Evolutionary conservation across 1,140 invertebrate genomes (phyloP).

Genomic region (Drosophila burlai): DNA sequence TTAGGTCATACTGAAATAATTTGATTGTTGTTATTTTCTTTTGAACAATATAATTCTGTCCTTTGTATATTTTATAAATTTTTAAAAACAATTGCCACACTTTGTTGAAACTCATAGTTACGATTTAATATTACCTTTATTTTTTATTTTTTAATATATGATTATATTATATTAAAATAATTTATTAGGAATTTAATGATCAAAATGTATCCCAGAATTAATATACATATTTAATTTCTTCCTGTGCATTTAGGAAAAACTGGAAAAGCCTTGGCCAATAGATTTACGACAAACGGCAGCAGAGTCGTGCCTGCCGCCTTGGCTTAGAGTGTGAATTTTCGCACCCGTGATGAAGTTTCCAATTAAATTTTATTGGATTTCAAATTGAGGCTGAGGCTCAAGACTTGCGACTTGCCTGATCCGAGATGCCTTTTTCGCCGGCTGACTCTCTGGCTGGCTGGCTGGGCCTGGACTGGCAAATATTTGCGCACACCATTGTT

Average conservation of each 20-base stretch:
- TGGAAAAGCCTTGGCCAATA: constrained; percentile 66
- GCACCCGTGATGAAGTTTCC: constrained; percentile 85
- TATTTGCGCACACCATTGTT: constrained; percentile 81
- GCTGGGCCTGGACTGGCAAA: constrained; percentile 56
- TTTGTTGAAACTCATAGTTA: neutral
- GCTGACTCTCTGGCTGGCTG: constrained; percentile 13
- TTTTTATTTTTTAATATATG: too few species aligned
- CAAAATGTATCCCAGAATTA: neutral
- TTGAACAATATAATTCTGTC: too few species aligned
- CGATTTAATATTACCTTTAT: neutral
- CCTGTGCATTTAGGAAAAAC: constrained; percentile 3
- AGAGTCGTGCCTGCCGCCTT: constrained; percentile 71
- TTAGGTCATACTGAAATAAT: too few species aligned
- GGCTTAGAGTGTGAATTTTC: constrained; percentile 82
- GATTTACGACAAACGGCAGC: constrained; percentile 82
- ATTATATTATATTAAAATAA: too few species aligned
- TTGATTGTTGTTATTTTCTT: too few species aligned
- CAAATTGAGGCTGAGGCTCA: constrained; percentile 73
- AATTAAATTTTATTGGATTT: constrained; percentile 85
- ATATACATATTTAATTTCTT: neutral
- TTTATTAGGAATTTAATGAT: neutral
- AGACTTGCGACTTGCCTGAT: constrained; percentile 50
- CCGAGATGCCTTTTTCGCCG: constrained; percentile 41
- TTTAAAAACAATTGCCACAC: too few species aligned
- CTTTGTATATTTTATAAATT: too few species aligned